Evolutionary conservation across 2,113 vertebrate genomes (phyloP), one percentile per base, ranked within the genome.

Genomic region (Sterrhoptilus dennistouni): DNA sequence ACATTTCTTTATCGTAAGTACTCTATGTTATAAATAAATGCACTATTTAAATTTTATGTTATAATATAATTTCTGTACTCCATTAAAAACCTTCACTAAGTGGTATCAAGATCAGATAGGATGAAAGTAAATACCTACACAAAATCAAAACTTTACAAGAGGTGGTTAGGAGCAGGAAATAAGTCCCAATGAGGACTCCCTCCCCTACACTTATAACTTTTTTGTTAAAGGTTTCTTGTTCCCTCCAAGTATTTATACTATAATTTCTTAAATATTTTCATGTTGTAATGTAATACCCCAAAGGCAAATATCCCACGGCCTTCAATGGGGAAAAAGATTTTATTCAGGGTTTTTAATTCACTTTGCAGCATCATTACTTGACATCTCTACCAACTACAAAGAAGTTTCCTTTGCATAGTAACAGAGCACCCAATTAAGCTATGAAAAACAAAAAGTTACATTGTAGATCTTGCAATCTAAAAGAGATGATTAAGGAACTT

Each of bases 401-500:
- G 52, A 53, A 61, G 21, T n/a, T 83, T 14, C 12, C 25, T 52
- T 74, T 87, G 70, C 72, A 63, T 63, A 53, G 6, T 83, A 93
- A 83, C 36, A 66, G 13, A 70, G 28, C 35, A 89, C 61, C 54
- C 54, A 93, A 93, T 92, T 92, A 90, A 54, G 38, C 8, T 89
- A 54, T 36, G 60, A 89, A 89, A 90, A 81, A 1, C 24, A 74
- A 50, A 50, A 95, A 81, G 50, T 92, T 93, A 42, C 68, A 83
- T 28, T 70, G 45, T 42, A 63, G 52, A 63, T 70, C 36, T 70
- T 76, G 16, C 77, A 85, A 80, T 91, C 38, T 94, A 45, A 85
- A 84, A 76, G 18, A 85, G 49, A 90, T 88, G 63, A 96, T 94
- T 94, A 95, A 93, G 69, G 40, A 72, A 88, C 27, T 88, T 85